A percentile compares a stretch with the other conserved stretches of the same genome.
Conservation (phyloP, 2,113 vertebrate genomes). For the Thryonomys swinderianus region DNA sequence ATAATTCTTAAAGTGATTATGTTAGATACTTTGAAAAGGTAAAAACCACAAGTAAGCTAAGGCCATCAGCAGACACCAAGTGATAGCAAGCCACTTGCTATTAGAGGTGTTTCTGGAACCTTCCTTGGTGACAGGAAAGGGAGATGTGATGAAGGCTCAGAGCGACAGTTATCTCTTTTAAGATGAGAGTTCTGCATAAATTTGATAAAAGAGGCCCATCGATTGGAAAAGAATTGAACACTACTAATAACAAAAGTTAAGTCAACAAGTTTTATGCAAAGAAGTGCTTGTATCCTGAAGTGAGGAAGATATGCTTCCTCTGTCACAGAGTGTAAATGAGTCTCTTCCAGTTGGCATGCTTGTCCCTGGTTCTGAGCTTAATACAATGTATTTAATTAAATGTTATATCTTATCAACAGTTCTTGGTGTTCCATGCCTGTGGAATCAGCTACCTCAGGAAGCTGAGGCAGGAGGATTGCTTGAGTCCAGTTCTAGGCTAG, state of each 20-base stretch:
- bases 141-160: rapidly evolving
- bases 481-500: not conserved
- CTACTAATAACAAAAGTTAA: not conserved
- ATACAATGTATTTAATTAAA: not conserved
- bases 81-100: not conserved
- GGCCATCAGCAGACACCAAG: not conserved
- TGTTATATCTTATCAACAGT: not conserved
- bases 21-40: not conserved
- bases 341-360: not conserved
- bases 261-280: not conserved
- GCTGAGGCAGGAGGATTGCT: not conserved
- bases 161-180: not conserved
- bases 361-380: not conserved
- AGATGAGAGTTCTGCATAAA: not conserved
- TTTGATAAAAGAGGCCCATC: not conserved
- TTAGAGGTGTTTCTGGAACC: not conserved
- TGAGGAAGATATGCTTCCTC: not conserved
- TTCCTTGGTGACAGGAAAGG: not conserved
- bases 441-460: not conserved
- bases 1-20: not conserved
- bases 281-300: not conserved
- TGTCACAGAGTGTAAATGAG: not conserved
- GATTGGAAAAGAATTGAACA: not conserved
- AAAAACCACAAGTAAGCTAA: not conserved
- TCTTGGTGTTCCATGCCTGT: not conserved